Evolutionary conservation across 1,140 invertebrate genomes (phyloP), one percentile per base, ranked within the genome.

Genomic region (Paraescarpia echinospica): DNA sequence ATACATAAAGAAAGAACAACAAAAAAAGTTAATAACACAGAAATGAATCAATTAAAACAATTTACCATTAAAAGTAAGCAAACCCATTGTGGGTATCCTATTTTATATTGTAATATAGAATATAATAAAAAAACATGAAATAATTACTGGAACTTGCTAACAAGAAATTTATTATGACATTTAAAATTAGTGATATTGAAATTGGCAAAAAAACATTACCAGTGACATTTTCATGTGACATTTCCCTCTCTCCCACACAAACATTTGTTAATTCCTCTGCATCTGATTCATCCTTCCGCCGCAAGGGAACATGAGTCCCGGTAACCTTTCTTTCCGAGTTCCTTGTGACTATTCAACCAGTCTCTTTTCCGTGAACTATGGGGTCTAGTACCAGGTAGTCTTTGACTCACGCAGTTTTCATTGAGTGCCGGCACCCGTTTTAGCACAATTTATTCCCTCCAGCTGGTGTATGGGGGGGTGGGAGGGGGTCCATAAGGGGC

Each of bases 271-370:
- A 31, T 77, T 77, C 22, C 59, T 77, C 2, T 27, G 22, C 27
- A 18, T 77, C 59, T 77, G 59, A 77, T 18, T 77, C 59, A 77
- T 31, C 18, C 59, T 77, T 77, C 18, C 27, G 27, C 41, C 22
- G 59, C 5, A 33, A 90, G 92, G 92, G 41, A 92, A 92, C 41
- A 89, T 92, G 48, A 88, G 92, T 14, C 33, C 33, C 33, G 35
- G 48, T 59, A 91, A 77, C 59, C 59, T 77, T 77, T 77, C 59
- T 27, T 27, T 77, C 59, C 59, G 22, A 18, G 2, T 77, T 77
- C 59, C 2, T 31, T 31, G 27, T 27, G 59, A 22, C 59, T 77
- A 31, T 77, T 77, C 59, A 77, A 77, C 59, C 59, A 27, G 59
- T 77, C 59, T 77, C 59, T 22, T 77, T n/a, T 77, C 59, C 59